Conservation (phyloP, 2,888 invertebrate species). For the Steinernema carpocapsae region DNA sequence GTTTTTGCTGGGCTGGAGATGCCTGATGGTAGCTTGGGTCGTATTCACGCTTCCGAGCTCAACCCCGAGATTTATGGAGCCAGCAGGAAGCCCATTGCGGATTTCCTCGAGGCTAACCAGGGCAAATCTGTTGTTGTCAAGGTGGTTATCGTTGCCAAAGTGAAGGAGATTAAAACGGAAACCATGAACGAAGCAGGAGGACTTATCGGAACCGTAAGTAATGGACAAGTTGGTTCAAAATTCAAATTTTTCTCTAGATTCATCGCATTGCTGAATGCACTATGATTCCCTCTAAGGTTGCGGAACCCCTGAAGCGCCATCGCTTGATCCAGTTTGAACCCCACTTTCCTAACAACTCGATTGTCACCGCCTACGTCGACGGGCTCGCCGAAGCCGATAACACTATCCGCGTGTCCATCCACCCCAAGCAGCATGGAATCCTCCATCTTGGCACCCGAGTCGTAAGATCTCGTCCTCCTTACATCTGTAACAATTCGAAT, state of each 20-base stretch:
- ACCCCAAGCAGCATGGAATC: conserved; percentile 20
- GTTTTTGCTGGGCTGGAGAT: conserved; percentile 29
- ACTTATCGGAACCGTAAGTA: conserved; percentile 6
- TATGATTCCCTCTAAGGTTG: conserved; percentile 40
- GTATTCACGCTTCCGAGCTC: conserved; percentile 46
- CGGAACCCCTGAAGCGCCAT: conserved; percentile 43
- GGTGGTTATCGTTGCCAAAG: background rate
- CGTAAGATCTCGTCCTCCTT: background rate
- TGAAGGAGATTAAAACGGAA: conserved; percentile 23
- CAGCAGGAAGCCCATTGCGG: conserved; percentile 36
- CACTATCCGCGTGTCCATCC: conserved; percentile 8
- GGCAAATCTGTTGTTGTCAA: background rate
- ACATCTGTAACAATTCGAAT: background rate
- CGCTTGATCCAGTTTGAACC: conserved; percentile 38
- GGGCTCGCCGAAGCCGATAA: conserved; percentile 6
- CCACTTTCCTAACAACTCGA: conserved; percentile 23
- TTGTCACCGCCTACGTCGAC: conserved; percentile 16
- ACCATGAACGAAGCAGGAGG: conserved; percentile 32
- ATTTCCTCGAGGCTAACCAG: conserved; percentile 13
- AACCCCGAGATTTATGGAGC: conserved; percentile 37
- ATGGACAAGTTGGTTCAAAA: too few relatives aligned
- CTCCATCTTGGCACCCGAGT: conserved; percentile 9
- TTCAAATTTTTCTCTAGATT: conserved; percentile 9
- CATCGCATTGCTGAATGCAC: conserved; percentile 49
- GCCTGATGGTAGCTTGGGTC: conserved; percentile 47